Evolutionary conservation across 2,797 vertebrate species (phyloP), one percentile per base, ranked within the genome.

Genomic region (Poecilia picta): DNA sequence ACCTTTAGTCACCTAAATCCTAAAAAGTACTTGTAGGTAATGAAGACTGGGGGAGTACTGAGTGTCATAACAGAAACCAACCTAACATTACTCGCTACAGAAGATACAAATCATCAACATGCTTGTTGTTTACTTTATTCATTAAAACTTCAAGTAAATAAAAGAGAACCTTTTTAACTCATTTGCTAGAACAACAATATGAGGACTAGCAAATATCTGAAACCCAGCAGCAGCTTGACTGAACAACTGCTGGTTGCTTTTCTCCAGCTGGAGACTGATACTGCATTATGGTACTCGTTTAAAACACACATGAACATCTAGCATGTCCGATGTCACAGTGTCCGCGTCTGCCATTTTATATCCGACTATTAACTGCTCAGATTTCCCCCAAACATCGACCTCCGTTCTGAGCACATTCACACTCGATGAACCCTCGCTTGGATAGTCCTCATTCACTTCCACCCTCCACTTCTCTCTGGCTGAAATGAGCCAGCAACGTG

Each of bases 401-500:
- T 85, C 92, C 85, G 53, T 74, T 80, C 74, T 78, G 74, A 81
- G 57, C 88, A 83, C 96, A 96, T 88, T 96, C 96, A 59, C 96
- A 96, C 89, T 86, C 84, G 41, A 96, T 93, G 7, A 64, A 70
- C 78, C 74, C 85, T 66, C 84, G 71, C 79, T 82, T 36, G 49
- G 76, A 80, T 89, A 0, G 79, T 91, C 82, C 77, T 97, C 96
- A 96, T 90, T 96, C 94, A 1, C 91, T 89, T 46, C 91, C 94
- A 77, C 93, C 93, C n/a, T 96, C 96, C 91, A 95, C 97, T 88
- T 98, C 98, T 89, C 97, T 96, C 76, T 97, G 96, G 81, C 96
- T 96, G 88, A 99, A 99, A 46, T 97, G 96, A 78, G 88, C 88
- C 82, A 99, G 95, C 83, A 99, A 95, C 0, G 97, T 91, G 88